Base-by-base conservation (phyloP, 2,797 vertebrate genomes). In the Phataginus tricuspis region DNA sequence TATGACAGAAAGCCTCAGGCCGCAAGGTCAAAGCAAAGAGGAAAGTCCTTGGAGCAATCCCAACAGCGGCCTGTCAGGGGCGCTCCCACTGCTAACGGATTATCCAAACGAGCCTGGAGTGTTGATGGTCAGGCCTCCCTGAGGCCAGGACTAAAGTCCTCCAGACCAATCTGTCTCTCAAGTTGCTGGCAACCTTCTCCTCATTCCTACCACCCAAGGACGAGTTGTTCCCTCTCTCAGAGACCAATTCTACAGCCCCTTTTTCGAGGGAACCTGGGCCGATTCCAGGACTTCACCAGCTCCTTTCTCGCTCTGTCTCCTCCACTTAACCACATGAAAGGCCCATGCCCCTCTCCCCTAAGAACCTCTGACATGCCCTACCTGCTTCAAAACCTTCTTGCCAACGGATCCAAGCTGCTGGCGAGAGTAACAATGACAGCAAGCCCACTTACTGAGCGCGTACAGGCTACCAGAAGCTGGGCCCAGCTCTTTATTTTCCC, bases 21-120 rank as follows among this genome's bases (percentile, higher is more conserved):
- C 78, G 86, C 51, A 63, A 68, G 83, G 63, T 94, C 55, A 15
- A 79, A 75, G 96, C 55, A 7, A 37, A 57, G 29, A 51, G 31
- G 12, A 18, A 91, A 59, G 34, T 16, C 27, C 39, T 21, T n/a
- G 71, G 49, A 80, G 34, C 59, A 51, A 16, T 1, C 8, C 9
- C 66, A 66, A 1, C 5, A 59, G 29, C 1, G 8, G 51, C 23
- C 51, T 42, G 27, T 4, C 0, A 0, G 37, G 57, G 59, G 53
- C 0, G 0, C 39, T 59, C 59, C 59, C 4, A 4, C 51, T 9
- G 31, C 39, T 7, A 19, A 31, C 21, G 64, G 31, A 25, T 9
- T 15, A 83, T 10, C 21, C 34, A 83, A n/a, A 21, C 34, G 27
- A 61, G 53, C 11, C 2, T 4, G 11, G 5, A 0, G 0, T 9